These are phyloP conservation scores for Strix aluco DNA, from an alignment of 2,113 vertebrate genomes.

Conservation along the genomic window DNA sequence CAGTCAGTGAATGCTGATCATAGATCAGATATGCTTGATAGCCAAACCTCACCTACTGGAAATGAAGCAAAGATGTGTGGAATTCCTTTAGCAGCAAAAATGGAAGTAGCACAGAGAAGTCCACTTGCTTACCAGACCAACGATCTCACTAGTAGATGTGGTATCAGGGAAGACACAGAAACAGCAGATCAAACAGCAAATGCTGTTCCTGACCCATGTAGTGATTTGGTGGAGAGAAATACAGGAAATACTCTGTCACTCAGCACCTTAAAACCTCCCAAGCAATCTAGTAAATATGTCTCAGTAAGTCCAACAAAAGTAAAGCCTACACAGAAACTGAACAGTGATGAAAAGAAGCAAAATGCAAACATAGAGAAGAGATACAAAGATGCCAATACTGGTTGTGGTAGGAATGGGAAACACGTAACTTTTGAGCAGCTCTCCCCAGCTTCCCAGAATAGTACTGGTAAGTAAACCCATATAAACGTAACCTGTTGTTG, in stretches of 20 bases:
- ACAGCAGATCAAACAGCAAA: neutral
- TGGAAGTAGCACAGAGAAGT: neutral
- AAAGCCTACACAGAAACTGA: neutral
- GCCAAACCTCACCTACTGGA: neutral
- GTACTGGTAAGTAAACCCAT: constrained; percentile 71
- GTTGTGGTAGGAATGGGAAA: constrained; percentile 50
- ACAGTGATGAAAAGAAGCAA: neutral
- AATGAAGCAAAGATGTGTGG: neutral
- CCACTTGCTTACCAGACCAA: neutral
- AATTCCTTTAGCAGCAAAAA: neutral
- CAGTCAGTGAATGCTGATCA: neutral
- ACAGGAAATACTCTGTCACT: neutral
- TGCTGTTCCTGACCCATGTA: neutral
- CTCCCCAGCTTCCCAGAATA: neutral
- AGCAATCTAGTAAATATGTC: neutral
- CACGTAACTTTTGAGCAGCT: constrained; percentile 63
- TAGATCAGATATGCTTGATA: neutral
- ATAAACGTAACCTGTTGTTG: neutral
- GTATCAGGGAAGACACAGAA: neutral
- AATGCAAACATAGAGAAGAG: neutral
- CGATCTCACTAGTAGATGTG: neutral
- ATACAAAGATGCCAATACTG: neutral
- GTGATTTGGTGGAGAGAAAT: neutral
- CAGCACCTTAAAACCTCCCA: neutral
- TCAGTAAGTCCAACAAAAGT: neutral